Evolutionary conservation across 2,888 invertebrate species (phyloP).

Genomic region (Sinopyrophorus schimmeli): DNA sequence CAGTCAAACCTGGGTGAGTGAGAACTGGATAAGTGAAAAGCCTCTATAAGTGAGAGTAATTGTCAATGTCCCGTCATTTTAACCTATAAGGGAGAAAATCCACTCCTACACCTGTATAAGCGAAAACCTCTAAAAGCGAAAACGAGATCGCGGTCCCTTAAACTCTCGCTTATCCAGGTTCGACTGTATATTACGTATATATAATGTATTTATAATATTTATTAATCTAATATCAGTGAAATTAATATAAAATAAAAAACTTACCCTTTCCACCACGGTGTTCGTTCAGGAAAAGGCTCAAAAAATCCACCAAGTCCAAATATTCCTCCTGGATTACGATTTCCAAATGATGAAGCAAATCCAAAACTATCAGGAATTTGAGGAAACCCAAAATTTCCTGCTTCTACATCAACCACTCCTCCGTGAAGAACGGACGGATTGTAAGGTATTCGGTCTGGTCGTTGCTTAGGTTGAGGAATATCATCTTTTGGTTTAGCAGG

Average conservation of each 20-base stretch:
- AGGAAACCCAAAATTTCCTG: slow-evolving; percentile 31
- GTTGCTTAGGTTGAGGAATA: slow-evolving; percentile 29
- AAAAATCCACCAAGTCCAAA: slow-evolving; percentile 48
- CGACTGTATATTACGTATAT: too few relatives aligned
- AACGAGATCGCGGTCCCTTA: too few relatives aligned
- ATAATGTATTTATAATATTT: too few relatives aligned
- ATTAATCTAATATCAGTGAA: too few relatives aligned
- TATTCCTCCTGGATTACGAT: slow-evolving; percentile 23
- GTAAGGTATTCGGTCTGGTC: slow-evolving; percentile 12
- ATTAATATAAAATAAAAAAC: slow-evolving; percentile 36
- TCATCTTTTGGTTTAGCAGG: slow-evolving; percentile 42
- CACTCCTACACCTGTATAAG: too few relatives aligned
- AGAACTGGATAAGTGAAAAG: too few relatives aligned
- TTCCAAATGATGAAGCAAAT: slow-evolving; percentile 24
- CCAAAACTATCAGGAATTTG: slow-evolving; percentile 39
- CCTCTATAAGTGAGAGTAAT: too few relatives aligned
- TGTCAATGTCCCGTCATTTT: too few relatives aligned
- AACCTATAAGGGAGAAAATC: too few relatives aligned
- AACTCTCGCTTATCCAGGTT: too few relatives aligned
- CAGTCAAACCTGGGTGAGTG: too few relatives aligned
- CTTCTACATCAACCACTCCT: slow-evolving; percentile 46
- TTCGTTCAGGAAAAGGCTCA: slow-evolving; percentile 38
- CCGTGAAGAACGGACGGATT: slow-evolving; percentile 40
- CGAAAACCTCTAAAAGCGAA: too few relatives aligned
- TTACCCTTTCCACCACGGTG: slow-evolving; percentile 59